Percentiles rank a stretch among this genome's conserved stretches.
Evolutionary conservation across 2,888 invertebrate genomes (phyloP).

Genomic region (Lamellibrachia satsuma): DNA sequence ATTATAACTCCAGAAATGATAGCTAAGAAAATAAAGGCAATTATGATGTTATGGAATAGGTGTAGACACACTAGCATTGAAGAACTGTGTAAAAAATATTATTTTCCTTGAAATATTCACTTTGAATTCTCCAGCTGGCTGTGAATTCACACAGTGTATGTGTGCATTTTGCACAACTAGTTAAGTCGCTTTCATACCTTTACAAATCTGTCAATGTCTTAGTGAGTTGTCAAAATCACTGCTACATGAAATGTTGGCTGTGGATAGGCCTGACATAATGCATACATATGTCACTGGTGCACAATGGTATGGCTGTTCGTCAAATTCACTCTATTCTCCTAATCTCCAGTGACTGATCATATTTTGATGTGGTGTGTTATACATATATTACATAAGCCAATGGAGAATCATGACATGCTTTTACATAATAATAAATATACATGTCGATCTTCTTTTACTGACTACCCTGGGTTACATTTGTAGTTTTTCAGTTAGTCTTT

Average conservation of each 20-base stretch:
- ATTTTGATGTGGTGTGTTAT: too few relatives aligned
- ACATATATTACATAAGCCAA: too few relatives aligned
- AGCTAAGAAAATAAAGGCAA: too few relatives aligned
- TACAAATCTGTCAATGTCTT: neutral
- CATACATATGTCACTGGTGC: neutral
- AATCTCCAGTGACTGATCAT: too few relatives aligned
- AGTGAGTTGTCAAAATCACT: neutral
- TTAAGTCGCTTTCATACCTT: neutral
- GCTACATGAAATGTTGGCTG: neutral
- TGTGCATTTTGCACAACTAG: neutral
- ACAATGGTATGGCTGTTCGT: neutral
- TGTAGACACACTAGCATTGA: too few relatives aligned
- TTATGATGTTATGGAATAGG: too few relatives aligned
- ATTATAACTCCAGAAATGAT: too few relatives aligned
- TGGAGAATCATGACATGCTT: too few relatives aligned
- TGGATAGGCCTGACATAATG: neutral
- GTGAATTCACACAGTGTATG: neutral
- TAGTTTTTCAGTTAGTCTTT: too few relatives aligned
- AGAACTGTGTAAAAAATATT: neutral
- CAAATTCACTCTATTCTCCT: neutral
- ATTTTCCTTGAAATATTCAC: neutral
- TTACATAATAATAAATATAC: too few relatives aligned
- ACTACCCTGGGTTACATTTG: too few relatives aligned
- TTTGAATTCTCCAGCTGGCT: neutral
- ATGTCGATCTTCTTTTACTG: too few relatives aligned